These are phyloP conservation scores for Pachyseris speciosa DNA, from an alignment of 64 coral and sea anemone species.

Conservation along the genomic window DNA sequence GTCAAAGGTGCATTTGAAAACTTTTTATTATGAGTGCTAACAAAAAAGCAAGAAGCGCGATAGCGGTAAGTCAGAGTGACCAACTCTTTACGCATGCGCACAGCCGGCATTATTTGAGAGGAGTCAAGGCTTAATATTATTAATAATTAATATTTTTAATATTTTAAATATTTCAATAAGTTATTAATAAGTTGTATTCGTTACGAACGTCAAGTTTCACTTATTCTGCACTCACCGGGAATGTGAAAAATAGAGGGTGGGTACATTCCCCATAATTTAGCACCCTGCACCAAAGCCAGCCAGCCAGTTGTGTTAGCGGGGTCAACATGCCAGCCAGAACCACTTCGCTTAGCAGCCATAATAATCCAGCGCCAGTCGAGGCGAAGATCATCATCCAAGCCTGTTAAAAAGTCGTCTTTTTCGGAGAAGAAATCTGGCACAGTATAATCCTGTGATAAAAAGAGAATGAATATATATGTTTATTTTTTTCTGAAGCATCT, in stretches of 20 bases:
- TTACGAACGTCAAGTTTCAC: no score
- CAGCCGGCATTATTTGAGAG: no score
- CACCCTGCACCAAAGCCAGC: slow-evolving; percentile 71
- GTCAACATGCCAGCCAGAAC: slow-evolving; percentile 88
- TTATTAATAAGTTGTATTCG: no score
- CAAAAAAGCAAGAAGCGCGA: no score
- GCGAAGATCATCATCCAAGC: slow-evolving; percentile 75
- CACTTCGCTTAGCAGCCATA: slow-evolving; percentile 82
- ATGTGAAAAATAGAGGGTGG: slow-evolving; percentile 64
- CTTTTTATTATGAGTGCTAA: no score
- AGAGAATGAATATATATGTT: neutral
- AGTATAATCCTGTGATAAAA: slow-evolving; percentile 61
- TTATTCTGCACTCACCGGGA: slow-evolving; percentile 47
- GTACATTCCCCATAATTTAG: slow-evolving; percentile 89
- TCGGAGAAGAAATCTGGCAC: slow-evolving; percentile 83
- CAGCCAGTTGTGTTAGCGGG: slow-evolving; percentile 89
- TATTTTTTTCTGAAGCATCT: no score
- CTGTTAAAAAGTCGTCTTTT: slow-evolving; percentile 73
- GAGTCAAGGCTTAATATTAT: no score
- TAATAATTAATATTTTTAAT: no score
- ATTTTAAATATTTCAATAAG: no score
- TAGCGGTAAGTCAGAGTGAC: no score
- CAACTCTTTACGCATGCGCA: no score
- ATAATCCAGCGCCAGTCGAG: slow-evolving; percentile 94
- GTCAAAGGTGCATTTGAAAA: no score